Evolutionary conservation across 2,888 invertebrate genomes (phyloP).

Genomic region (Eupsilia transversa): DNA sequence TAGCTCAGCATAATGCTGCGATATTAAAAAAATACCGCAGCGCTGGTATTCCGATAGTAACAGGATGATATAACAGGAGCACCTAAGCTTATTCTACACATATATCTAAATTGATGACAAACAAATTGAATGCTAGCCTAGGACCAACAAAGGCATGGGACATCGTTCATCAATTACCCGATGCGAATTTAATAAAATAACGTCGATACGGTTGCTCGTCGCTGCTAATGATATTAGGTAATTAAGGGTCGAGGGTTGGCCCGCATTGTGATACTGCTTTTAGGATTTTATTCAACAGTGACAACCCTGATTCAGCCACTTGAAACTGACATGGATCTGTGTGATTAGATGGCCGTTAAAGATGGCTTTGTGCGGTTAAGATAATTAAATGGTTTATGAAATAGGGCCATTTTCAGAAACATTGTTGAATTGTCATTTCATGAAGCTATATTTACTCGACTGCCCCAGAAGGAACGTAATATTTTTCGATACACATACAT

Average conservation of each 20-base stretch:
- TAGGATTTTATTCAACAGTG: slow-evolving; percentile 30
- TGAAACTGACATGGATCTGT: slow-evolving; percentile 36
- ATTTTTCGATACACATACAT: too few relatives aligned
- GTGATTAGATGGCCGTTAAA: slow-evolving; percentile 13
- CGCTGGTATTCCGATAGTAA: too few relatives aligned
- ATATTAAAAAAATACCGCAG: too few relatives aligned
- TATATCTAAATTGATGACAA: slow-evolving; percentile 24
- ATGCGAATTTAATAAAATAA: slow-evolving; percentile 72
- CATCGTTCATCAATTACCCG: slow-evolving; percentile 76
- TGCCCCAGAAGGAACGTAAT: too few relatives aligned
- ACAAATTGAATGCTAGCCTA: slow-evolving; percentile 2
- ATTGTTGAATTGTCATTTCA: too few relatives aligned
- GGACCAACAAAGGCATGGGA: slow-evolving; percentile 37
- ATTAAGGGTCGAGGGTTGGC: slow-evolving; percentile 47
- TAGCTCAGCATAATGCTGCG: too few relatives aligned
- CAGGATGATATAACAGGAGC: too few relatives aligned
- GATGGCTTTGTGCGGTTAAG: slow-evolving; percentile 17
- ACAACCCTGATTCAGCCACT: slow-evolving; percentile 35
- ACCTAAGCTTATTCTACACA: neutral
- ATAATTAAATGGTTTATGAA: neutral
- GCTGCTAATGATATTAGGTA: slow-evolving; percentile 65
- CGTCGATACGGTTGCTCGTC: slow-evolving; percentile 56
- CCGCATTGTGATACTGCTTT: slow-evolving; percentile 27
- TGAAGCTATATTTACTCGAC: too few relatives aligned
- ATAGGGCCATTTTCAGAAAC: neutral